Evolutionary conservation across 2,113 vertebrate genomes (phyloP).

Genomic region (Thomomys bottae): DNA sequence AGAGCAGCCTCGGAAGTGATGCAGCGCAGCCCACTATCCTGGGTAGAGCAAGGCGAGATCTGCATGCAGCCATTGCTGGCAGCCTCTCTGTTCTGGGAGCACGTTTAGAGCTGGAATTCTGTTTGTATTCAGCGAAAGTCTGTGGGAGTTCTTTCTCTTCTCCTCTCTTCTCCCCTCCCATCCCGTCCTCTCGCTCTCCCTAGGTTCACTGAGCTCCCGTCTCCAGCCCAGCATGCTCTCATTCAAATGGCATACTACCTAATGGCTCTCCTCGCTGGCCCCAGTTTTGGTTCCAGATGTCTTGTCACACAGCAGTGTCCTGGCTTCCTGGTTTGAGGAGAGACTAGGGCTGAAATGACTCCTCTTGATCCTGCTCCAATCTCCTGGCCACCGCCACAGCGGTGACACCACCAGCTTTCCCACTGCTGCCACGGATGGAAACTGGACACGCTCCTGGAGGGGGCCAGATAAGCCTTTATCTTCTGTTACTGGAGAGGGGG

Average conservation of each 20-base stretch:
- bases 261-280: constrained; percentile 73
- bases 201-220: neutral
- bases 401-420: constrained; percentile 35
- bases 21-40: neutral
- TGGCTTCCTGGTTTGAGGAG: constrained; percentile 68
- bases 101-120: constrained; percentile 78
- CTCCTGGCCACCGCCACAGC: neutral
- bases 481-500: constrained; percentile 64
- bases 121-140: constrained; percentile 77
- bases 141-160: constrained; percentile 59
- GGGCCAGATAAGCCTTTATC: constrained; percentile 61
- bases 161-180: fast-evolving
- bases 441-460: constrained; percentile 51
- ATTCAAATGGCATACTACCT: constrained; percentile 78
- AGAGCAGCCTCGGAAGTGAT: neutral
- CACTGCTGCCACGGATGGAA: constrained; percentile 47
- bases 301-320: constrained; percentile 75
- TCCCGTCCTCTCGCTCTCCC: too few relatives aligned
- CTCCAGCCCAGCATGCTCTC: constrained; percentile 58
- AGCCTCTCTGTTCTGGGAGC: too few relatives aligned
- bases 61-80: neutral
- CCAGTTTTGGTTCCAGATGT: constrained; percentile 78
- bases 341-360: constrained; percentile 80
- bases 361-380: constrained; percentile 80
- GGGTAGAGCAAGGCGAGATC: too few relatives aligned